Evolutionary conservation across 2,797 vertebrate species (phyloP).

Genomic region (Alcedo quadribrachys): DNA sequence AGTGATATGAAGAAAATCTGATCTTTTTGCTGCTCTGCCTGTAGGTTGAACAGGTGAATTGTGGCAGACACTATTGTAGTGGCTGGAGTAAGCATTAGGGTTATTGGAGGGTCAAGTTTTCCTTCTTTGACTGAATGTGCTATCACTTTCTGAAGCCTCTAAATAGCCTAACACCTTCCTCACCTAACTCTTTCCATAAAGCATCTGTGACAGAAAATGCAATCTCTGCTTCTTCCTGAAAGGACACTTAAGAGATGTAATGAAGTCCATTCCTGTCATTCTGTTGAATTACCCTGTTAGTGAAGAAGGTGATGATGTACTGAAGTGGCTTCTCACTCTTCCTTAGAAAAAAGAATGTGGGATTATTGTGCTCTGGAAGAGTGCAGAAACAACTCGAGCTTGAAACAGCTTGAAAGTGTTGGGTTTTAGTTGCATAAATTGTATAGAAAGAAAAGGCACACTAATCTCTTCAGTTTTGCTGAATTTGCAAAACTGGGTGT

Average conservation of each 20-base stretch:
- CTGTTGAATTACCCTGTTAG: background rate
- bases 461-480: background rate
- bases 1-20: slow-evolving; percentile 12
- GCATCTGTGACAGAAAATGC: background rate
- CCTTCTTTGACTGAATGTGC: background rate
- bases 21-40: background rate
- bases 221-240: background rate
- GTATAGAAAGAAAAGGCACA: background rate
- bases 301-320: background rate
- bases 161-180: background rate
- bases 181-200: background rate
- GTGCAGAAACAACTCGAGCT: background rate
- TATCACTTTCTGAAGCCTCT: background rate
- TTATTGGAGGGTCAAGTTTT: background rate
- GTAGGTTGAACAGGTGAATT: background rate
- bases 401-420: background rate
- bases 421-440: background rate
- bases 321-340: background rate
- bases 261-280: background rate
- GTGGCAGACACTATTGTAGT: background rate
- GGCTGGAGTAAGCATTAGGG: background rate
- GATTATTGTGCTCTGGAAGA: background rate
- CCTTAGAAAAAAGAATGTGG: background rate
- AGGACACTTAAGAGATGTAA: background rate
- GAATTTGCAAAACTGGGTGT: background rate